Conservation (phyloP, 2,888 invertebrate species). For the Cheilosia vulpina region DNA sequence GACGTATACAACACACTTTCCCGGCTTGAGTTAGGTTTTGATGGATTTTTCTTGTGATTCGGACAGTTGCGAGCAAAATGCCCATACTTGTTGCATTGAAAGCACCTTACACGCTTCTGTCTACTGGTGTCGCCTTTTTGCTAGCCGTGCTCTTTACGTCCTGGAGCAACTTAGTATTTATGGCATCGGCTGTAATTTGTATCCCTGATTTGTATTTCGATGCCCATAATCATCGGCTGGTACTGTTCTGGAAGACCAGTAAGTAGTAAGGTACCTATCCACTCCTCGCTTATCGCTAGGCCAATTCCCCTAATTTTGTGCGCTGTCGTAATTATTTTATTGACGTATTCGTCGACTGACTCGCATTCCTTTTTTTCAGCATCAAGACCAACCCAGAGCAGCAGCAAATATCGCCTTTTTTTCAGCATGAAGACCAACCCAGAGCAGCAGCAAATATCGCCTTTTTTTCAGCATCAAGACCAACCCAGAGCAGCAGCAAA, state of each 20-base stretch:
- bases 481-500: no score
- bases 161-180: slow-evolving; percentile 77
- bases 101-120: background rate
- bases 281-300: slow-evolving; percentile 74
- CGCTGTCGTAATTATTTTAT: slow-evolving; percentile 77
- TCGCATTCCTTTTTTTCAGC: no score
- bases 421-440: no score
- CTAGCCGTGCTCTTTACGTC: no score
- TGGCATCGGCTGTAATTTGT: slow-evolving; percentile 73
- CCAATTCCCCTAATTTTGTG: slow-evolving; percentile 77
- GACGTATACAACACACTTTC: slow-evolving; percentile 3
- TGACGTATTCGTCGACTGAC: slow-evolving; percentile 78
- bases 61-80: slow-evolving; percentile 18
- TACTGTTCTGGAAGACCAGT: slow-evolving; percentile 78
- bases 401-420: no score
- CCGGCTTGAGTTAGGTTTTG: background rate
- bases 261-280: slow-evolving; percentile 79
- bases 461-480: no score
- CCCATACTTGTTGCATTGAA: background rate
- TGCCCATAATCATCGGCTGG: slow-evolving; percentile 77
- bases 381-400: no score
- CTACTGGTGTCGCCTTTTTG: slow-evolving; percentile 3
- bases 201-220: slow-evolving; percentile 76
- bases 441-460: no score
- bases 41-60: slow-evolving; percentile 1